Evolutionary conservation across 2,888 invertebrate genomes (phyloP), one percentile per base, ranked within the genome.

Genomic region (Cyclophora punctaria): DNA sequence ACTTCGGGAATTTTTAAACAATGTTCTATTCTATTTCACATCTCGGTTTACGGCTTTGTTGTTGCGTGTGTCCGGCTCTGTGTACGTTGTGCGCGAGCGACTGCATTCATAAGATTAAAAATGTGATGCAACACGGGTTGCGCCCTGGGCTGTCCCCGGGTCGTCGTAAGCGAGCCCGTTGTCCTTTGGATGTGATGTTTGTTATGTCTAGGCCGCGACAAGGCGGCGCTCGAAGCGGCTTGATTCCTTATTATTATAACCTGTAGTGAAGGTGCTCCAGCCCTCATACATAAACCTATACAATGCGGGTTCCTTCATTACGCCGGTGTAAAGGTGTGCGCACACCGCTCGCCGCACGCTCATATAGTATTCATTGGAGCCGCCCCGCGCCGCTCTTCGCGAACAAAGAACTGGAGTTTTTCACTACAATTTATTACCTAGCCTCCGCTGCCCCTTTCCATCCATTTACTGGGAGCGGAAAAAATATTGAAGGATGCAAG

Each of bases 311-410:
- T 34, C 33, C 34, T 44, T 60, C 57, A 58, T 57, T 55, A 55
- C 49, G 56, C 51, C 48, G 43, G 44, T 45, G 7, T 41, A 46
- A 53, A 53, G 58, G 48, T 45, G 43, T 50, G 41, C 51, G 45
- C 53, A 50, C 47, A 50, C 51, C 56, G 48, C 56, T 48, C 57
- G 35, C 60, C 64, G 63, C 56, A 45, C 57, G 35, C 61, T 66
- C 64, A 64, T 66, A 62, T 58, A 59, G 61, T 62, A 66, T 66
- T 64, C 66, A 66, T 63, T 57, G 63, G 46, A 44, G 53, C 50
- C 50, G 37, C 37, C 45, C 20, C 45, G 42, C 35, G 47, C 7
- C 44, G 52, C 45, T 52, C 46, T 43, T 48, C 44, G 43, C n/a
- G 51, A 49, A 59, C 63, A 60, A 63, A 59, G 56, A 54, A 43